Conservation (phyloP, 2,797 vertebrate genomes). For the Enoplosus armatus region DNA sequence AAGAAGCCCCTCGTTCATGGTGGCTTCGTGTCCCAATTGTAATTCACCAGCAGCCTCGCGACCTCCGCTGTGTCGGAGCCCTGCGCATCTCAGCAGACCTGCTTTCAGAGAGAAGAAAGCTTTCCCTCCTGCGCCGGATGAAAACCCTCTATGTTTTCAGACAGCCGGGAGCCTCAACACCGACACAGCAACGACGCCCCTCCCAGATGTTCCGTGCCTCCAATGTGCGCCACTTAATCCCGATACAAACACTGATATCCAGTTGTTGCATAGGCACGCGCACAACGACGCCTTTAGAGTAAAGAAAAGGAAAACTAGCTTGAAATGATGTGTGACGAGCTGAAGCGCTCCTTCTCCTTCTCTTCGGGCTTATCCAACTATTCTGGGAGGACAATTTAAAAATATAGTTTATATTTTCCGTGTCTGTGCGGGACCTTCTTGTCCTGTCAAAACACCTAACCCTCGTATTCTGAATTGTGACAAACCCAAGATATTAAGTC, state of each 20-base stretch:
- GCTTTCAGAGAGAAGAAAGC: conserved; percentile 37
- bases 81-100: conserved; percentile 74
- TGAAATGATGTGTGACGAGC: not conserved
- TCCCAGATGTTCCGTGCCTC: conserved; percentile 59
- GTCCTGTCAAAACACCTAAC: not conserved
- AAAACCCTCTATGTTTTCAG: conserved; percentile 45
- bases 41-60: conserved; percentile 76
- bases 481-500: not conserved
- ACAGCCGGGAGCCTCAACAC: conserved; percentile 41
- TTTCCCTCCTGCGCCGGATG: conserved; percentile 52
- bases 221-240: conserved; percentile 43
- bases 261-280: conserved; percentile 35
- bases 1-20: conserved; percentile 36
- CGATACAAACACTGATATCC: conserved; percentile 4
- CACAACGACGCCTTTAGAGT: conserved; percentile 17
- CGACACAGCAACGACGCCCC: conserved; percentile 63
- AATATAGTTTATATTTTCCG: not conserved
- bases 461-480: not conserved
- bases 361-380: too few relatives aligned
- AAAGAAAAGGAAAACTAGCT: not conserved
- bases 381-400: not conserved
- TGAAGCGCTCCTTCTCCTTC: not conserved
- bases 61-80: conserved; percentile 70
- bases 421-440: too few relatives aligned
- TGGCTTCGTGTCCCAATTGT: conserved; percentile 64